Evolutionary conservation across 37 sponge, comb jelly and placozoan species (phyloP).

Genomic region (Ianthella basta): DNA sequence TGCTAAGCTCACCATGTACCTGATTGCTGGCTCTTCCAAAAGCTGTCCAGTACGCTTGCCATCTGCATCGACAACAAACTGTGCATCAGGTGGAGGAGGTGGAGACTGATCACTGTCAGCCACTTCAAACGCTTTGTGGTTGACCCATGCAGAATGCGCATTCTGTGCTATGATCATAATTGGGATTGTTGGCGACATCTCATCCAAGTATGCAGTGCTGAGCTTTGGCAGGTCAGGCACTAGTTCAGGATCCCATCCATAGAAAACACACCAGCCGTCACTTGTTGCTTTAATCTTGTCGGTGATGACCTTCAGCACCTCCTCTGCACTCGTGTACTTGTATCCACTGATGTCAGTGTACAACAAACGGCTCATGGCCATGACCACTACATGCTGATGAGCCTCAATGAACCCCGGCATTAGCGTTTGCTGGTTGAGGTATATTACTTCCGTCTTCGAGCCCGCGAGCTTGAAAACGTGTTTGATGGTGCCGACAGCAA

Average conservation of each 20-base stretch:
- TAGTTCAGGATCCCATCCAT: slow-evolving; percentile 52
- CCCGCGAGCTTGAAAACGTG: slow-evolving; percentile 1
- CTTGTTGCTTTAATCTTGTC: neutral
- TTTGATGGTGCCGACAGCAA: slow-evolving; percentile 22
- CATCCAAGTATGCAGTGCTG: slow-evolving; percentile 39
- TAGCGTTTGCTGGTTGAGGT: slow-evolving; percentile 45
- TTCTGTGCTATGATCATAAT: slow-evolving; percentile 41
- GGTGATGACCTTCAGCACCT: neutral
- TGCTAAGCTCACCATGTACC: neutral
- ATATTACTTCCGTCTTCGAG: slow-evolving; percentile 31
- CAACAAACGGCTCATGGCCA: neutral
- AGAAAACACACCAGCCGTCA: slow-evolving; percentile 44
- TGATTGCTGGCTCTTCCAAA: slow-evolving; percentile 24
- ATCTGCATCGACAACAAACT: slow-evolving; percentile 13
- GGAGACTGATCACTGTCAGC: no score
- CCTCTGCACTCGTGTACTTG: neutral
- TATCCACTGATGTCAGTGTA: slow-evolving; percentile 4
- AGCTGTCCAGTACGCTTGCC: slow-evolving; percentile 56
- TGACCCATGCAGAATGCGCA: slow-evolving; percentile 49
- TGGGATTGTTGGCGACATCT: slow-evolving; percentile 15
- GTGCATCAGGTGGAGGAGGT: slow-evolving; percentile 8
- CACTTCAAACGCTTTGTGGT: slow-evolving; percentile 41
- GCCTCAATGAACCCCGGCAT: slow-evolving; percentile 71
- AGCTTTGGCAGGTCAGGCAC: slow-evolving; percentile 41
- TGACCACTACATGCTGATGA: slow-evolving; percentile 43